Evolutionary conservation across 2,888 invertebrate species (phyloP), one percentile per base, ranked within the genome.

Genomic region (Limnephilus lunatus): DNA sequence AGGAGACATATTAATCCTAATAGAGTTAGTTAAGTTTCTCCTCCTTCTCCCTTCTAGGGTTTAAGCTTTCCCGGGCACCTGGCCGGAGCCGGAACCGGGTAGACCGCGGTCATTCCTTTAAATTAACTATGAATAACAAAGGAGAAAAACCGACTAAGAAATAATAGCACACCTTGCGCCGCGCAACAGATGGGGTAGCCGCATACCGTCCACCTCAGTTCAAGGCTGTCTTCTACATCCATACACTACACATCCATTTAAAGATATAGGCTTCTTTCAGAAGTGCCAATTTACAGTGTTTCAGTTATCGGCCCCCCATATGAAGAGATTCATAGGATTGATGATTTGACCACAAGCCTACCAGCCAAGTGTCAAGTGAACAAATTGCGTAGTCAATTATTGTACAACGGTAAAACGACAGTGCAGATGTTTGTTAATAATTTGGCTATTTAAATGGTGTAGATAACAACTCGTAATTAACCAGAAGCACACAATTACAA

Each of bases 1-100:
- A 35, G 48, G 92, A 90, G 92, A 83, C 89, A 87, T 93, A 93
- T 93, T 93, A 93, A 93, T 93, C 93, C 93, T 93, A 93, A 93
- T 93, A 91, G 91, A 81, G 92, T 80, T 85, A 88, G 90, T 85
- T 85, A 85, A 85, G 85, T 85, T 44, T 44, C 44, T 44, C 44
- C 44, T 85, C 44, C 30, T 85, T 89, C 53, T 35, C 25, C 68
- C n/a, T 25, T 68, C n/a, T 68, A 5, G 14, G 87, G 87, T n/a
- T 48, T 87, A 87, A 87, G 31, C 87, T 91, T 32, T 39, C 86
- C 35, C 91, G 82, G 81, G 92, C 83, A 89, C 81, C 89, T 91
- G 83, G 35, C 25, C 87, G 86, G 11, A 3, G 68, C 53, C 19
- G 85, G 85, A 32, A 68, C 85, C n/a, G 80, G 91, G 83, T 85